phyloP scores from a whole-genome alignment of 2,113 vertebrate genomes.

The Grantiella picta region DNA sequence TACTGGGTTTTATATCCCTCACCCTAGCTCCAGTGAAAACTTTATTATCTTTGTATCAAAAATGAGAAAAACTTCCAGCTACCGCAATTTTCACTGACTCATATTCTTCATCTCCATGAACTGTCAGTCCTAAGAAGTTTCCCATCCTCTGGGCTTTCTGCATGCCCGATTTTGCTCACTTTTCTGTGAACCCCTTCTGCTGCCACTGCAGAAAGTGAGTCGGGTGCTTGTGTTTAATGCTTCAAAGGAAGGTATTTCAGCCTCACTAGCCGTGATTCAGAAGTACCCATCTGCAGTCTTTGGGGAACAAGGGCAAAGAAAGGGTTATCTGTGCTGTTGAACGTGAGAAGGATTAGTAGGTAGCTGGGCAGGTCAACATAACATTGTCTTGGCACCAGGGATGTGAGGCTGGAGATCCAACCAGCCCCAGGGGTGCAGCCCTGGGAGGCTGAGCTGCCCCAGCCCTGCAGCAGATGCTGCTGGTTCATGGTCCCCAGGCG shows the following conservation, averaged over 20 bases:
- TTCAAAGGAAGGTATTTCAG: background rate
- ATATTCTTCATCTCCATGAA: background rate
- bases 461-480: background rate
- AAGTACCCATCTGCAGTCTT: background rate
- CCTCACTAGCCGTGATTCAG: background rate
- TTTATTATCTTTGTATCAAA: background rate
- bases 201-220: background rate
- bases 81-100: background rate
- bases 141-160: background rate
- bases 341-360: no score
- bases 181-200: background rate
- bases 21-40: background rate
- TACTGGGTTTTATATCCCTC: background rate
- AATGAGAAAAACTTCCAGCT: background rate
- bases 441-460: background rate
- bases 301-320: background rate
- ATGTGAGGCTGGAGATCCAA: background rate
- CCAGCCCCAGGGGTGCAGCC: background rate
- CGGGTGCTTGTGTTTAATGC: background rate
- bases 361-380: background rate
- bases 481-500: slow-evolving; percentile 9
- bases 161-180: background rate
- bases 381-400: background rate
- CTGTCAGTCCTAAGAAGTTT: background rate
- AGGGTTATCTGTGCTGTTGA: background rate